phyloP scores from a whole-genome alignment of 2,797 vertebrate genomes.

The Aulostomus chinensis region DNA sequence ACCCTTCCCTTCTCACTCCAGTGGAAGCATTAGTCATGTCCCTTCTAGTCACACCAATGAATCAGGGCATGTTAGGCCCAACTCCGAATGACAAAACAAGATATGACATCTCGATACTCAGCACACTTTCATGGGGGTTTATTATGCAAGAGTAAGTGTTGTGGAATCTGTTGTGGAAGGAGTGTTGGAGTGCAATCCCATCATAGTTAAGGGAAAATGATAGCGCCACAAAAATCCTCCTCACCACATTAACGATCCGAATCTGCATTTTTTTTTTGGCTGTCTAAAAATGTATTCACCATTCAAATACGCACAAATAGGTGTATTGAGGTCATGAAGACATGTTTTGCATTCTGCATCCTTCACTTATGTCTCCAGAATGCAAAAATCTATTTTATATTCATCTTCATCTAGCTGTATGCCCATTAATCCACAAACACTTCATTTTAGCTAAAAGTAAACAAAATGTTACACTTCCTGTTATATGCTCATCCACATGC shows the following conservation, averaged over 20 bases:
- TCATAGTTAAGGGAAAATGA: constrained; percentile 18
- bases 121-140: constrained; percentile 56
- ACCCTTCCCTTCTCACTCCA: constrained; percentile 59
- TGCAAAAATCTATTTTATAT: too few relatives aligned
- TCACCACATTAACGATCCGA: constrained; percentile 21
- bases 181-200: constrained; percentile 32
- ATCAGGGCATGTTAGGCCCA: constrained; percentile 67
- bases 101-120: constrained; percentile 71
- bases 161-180: constrained; percentile 42
- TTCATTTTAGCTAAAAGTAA: too few relatives aligned
- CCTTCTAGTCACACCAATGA: constrained; percentile 65
- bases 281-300: too few relatives aligned
- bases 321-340: too few relatives aligned
- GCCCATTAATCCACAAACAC: too few relatives aligned
- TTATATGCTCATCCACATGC: too few relatives aligned
- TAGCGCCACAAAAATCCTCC: constrained; percentile 27
- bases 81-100: constrained; percentile 64
- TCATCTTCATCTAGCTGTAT: too few relatives aligned
- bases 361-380: too few relatives aligned
- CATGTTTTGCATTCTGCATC: too few relatives aligned
- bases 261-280: constrained; percentile 7
- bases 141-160: constrained; percentile 47
- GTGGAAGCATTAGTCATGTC: constrained; percentile 70
- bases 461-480: too few relatives aligned
- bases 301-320: too few relatives aligned